phyloP scores from a whole-genome alignment of 2,797 vertebrate species.

The Florisuga fusca region DNA sequence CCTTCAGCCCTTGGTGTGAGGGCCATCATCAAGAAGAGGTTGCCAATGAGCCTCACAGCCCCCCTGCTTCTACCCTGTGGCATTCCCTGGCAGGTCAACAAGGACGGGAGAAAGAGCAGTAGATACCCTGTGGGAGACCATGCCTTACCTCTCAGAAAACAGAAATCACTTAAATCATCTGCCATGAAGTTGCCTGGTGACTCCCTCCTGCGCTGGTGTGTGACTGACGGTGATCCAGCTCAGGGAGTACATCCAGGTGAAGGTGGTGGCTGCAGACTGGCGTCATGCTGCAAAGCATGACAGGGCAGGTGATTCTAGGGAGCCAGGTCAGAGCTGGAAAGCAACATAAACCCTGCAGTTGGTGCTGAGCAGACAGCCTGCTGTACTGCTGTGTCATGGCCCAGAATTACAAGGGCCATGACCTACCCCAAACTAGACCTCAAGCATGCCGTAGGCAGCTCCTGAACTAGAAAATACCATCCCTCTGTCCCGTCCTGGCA shows the following conservation, averaged over 20 bases:
- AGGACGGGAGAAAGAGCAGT: background rate
- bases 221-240: background rate
- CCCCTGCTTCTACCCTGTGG: accelerated
- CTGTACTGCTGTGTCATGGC: background rate
- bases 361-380: background rate
- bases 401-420: background rate
- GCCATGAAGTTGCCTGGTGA: background rate
- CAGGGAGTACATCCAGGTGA: background rate
- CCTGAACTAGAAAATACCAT: background rate
- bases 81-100: background rate
- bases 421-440: background rate
- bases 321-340: background rate
- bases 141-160: background rate
- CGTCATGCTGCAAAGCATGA: background rate
- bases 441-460: background rate
- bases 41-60: background rate
- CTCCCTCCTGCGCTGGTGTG: background rate
- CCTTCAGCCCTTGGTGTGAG: background rate
- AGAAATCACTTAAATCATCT: background rate
- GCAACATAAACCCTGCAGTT: background rate
- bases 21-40: background rate
- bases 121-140: background rate
- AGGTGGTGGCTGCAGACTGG: accelerated
- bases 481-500: background rate
- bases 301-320: background rate